Evolutionary conservation across 2,888 invertebrate genomes (phyloP).

Genomic region (Mycogona germanica): DNA sequence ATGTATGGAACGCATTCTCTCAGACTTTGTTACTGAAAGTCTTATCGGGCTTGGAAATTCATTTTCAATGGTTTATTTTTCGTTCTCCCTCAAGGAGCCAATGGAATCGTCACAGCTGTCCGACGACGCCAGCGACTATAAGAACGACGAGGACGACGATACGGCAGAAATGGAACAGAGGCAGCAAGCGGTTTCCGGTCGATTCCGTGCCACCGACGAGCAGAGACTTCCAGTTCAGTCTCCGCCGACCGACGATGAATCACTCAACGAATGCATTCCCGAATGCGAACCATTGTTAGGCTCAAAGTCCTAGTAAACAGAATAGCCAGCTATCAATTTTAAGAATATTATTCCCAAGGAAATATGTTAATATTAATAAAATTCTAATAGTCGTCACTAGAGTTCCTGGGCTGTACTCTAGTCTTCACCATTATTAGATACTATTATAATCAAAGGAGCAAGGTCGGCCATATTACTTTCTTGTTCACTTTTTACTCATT

Average conservation of each 20-base stretch:
- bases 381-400: too few relatives aligned
- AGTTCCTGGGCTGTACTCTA: too few relatives aligned
- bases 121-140: not conserved
- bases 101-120: not conserved
- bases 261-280: slow-evolving; percentile 18
- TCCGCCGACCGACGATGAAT: slow-evolving; percentile 8
- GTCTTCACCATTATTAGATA: too few relatives aligned
- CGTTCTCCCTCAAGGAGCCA: not conserved
- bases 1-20: too few relatives aligned
- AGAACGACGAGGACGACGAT: slow-evolving; percentile 6
- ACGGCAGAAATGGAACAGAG: not conserved
- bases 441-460: too few relatives aligned
- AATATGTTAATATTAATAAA: too few relatives aligned
- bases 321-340: not conserved
- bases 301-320: slow-evolving; percentile 15
- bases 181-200: not conserved
- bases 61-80: too few relatives aligned
- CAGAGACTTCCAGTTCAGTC: too few relatives aligned
- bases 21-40: too few relatives aligned
- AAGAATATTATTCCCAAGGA: not conserved
- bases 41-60: too few relatives aligned
- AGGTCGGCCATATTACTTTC: too few relatives aligned
- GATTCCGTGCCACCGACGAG: slow-evolving; percentile 6
- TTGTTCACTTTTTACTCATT: too few relatives aligned
- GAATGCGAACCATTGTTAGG: slow-evolving; percentile 22